These are phyloP conservation scores for Lagopus leucura DNA, from an alignment of 2,113 vertebrate genomes.

Conservation along the genomic window DNA sequence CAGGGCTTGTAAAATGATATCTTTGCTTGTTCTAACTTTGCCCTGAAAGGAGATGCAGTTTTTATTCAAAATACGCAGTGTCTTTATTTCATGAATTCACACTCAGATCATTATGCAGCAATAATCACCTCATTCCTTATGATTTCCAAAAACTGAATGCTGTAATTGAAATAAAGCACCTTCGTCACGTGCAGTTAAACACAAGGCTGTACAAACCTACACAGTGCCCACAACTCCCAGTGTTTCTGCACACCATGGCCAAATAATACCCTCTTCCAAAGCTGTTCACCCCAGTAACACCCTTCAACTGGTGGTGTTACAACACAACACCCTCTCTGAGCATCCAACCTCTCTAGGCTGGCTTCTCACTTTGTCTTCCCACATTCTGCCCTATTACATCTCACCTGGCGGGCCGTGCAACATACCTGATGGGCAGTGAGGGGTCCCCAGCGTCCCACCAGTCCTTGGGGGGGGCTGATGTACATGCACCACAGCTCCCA, in stretches of 20 bases:
- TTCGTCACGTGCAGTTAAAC: not conserved
- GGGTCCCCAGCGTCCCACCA: slow-evolving; percentile 97
- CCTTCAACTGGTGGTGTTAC: not conserved
- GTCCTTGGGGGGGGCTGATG: slow-evolving; percentile 93
- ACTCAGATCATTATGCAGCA: not conserved
- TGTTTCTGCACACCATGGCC: not conserved
- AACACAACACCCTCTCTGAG: not conserved
- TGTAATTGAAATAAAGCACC: not conserved
- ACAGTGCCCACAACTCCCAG: not conserved
- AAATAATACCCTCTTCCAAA: not conserved
- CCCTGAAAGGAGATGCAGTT: not conserved
- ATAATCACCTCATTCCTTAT: not conserved
- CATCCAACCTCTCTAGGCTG: too few relatives aligned
- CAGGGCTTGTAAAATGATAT: not conserved
- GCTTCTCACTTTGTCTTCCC: not conserved
- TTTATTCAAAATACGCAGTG: not conserved
- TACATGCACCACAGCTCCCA: slow-evolving; percentile 99
- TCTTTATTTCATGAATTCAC: not conserved
- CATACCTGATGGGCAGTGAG: slow-evolving; percentile 92
- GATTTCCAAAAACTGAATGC: not conserved
- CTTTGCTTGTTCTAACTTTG: not conserved
- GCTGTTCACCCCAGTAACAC: not conserved
- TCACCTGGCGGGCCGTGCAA: rapidly evolving
- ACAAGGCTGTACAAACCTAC: not conserved
- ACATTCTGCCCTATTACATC: not conserved